These are phyloP conservation scores for Antheraea yamamai DNA, from an alignment of 2,888 invertebrate species.

Conservation along the genomic window DNA sequence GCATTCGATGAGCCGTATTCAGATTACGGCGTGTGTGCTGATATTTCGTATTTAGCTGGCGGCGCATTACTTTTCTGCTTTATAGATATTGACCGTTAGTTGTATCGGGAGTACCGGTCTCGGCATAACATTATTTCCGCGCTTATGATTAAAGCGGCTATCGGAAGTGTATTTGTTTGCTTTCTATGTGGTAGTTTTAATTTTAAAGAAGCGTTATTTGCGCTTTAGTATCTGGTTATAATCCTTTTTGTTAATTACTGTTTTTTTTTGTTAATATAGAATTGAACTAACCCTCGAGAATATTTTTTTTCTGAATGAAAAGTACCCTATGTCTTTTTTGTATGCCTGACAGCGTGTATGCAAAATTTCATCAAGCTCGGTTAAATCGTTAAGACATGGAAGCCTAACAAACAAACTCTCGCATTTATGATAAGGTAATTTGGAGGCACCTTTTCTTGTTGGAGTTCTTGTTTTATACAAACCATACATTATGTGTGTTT, in stretches of 20 bases:
- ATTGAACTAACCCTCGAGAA: too few species aligned
- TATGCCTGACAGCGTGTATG: too few species aligned
- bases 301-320: too few species aligned
- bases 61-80: slow-evolving; percentile 39
- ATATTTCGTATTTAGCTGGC: slow-evolving; percentile 29
- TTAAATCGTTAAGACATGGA: too few species aligned
- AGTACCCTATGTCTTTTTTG: too few species aligned
- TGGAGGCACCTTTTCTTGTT: too few species aligned
- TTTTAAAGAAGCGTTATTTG: not conserved
- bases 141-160: slow-evolving; percentile 19
- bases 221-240: not conserved
- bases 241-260: not conserved
- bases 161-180: slow-evolving; percentile 15
- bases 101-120: slow-evolving; percentile 21
- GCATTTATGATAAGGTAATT: not conserved
- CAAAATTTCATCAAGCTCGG: too few species aligned
- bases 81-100: slow-evolving; percentile 38
- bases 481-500: not conserved
- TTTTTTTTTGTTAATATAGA: not conserved
- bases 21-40: slow-evolving; percentile 25
- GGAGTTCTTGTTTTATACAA: too few species aligned
- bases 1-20: slow-evolving; percentile 31
- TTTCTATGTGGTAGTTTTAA: not conserved
- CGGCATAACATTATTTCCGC: slow-evolving; percentile 24
- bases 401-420: too few species aligned